These are phyloP conservation scores for Sebastes steindachneri DNA, from an alignment of 2,797 vertebrate species.

Conservation along the genomic window DNA sequence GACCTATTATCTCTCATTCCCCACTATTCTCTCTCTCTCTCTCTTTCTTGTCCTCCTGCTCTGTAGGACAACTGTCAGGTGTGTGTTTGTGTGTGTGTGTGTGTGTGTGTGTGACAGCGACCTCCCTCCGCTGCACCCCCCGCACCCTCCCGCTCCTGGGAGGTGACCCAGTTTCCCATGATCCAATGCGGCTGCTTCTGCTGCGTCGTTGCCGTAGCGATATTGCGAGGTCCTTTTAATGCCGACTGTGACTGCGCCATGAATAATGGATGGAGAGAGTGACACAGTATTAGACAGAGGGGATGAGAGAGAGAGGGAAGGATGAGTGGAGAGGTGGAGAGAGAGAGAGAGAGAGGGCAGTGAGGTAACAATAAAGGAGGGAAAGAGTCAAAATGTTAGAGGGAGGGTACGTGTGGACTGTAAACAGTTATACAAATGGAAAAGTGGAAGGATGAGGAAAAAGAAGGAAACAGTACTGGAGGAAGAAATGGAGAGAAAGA, in stretches of 20 bases:
- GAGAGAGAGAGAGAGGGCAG: constrained; percentile 16
- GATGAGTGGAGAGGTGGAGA: background rate
- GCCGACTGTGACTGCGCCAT: constrained; percentile 78
- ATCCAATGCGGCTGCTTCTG: constrained; percentile 76
- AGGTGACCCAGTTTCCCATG: constrained; percentile 86
- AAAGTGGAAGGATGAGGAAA: background rate
- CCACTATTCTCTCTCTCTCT: background rate
- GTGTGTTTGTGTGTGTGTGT: constrained; percentile 43
- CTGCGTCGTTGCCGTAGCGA: constrained; percentile 73
- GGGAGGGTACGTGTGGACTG: background rate
- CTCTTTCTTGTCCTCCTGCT: constrained; percentile 46
- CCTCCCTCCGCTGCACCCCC: constrained; percentile 63
- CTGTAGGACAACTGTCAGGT: constrained; percentile 75
- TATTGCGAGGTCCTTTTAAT: constrained; percentile 75
- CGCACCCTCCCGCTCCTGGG: constrained; percentile 77
- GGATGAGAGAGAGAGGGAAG: constrained; percentile 8
- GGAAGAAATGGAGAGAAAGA: background rate
- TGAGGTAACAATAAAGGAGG: constrained; percentile 13
- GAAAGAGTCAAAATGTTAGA: constrained; percentile 6
- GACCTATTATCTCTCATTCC: background rate
- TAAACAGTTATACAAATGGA: background rate
- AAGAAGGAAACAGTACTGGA: background rate
- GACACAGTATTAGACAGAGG: constrained; percentile 67
- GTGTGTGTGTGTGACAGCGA: constrained; percentile 35
- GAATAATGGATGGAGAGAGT: constrained; percentile 81